Percentiles rank a stretch among this genome's conserved stretches.
Conservation (phyloP, 2,113 vertebrate species). For the Spea multiplicata region DNA sequence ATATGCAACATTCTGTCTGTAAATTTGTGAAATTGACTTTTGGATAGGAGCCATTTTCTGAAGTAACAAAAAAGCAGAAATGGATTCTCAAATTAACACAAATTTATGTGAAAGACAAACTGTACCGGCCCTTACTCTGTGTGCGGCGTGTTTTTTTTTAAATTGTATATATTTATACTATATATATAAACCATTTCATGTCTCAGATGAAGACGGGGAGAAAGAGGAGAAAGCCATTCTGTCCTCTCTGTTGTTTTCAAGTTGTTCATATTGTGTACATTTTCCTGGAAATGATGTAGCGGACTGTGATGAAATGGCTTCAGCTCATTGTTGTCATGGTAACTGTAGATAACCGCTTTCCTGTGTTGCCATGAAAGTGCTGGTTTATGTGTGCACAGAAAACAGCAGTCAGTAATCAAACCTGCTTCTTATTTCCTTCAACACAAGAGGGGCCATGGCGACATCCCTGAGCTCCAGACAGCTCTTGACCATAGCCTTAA, state of each 20-base stretch:
- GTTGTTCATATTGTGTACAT: background rate
- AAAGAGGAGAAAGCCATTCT: background rate
- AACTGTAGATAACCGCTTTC: constrained; percentile 30
- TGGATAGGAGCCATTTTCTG: too few species aligned
- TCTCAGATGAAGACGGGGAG: background rate
- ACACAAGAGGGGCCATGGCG: background rate
- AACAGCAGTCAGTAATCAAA: background rate
- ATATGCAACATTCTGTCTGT: too few species aligned
- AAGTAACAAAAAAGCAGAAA: too few species aligned
- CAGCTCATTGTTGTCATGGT: constrained; percentile 15
- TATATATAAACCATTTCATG: too few species aligned
- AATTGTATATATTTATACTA: background rate
- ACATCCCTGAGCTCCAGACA: too few species aligned
- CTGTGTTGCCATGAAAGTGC: constrained; percentile 37
- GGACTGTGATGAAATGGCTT: constrained; percentile 33
- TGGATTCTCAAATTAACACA: too few species aligned
- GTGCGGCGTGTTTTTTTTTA: background rate
- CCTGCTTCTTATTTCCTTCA: background rate
- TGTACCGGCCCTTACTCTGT: background rate
- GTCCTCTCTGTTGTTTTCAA: background rate
- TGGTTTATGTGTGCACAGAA: constrained; percentile 16
- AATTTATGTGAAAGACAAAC: too few species aligned
- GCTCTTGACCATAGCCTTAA: too few species aligned
- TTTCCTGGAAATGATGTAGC: constrained; percentile 19
- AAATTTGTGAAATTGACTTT: too few species aligned